Base-by-base conservation (phyloP, 2,797 vertebrate species). In the Brachyalestes nurse region DNA sequence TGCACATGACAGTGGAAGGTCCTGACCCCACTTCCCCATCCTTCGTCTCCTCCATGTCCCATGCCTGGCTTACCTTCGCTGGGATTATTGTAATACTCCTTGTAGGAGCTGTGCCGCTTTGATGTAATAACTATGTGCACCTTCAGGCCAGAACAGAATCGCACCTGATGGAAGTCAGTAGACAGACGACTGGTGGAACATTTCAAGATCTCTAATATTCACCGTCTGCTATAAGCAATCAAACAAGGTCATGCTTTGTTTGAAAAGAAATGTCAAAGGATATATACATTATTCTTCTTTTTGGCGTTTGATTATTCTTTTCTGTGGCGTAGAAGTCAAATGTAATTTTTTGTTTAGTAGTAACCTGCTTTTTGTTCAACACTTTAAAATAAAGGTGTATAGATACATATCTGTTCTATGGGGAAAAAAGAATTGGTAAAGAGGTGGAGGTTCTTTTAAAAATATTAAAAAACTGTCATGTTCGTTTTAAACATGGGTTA, bases 81-180 rank as follows among this genome's bases (percentile, higher is more conserved):
- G 45, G 87, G 91, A 93, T 93, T 92, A 90, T 90, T 90, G 87
- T 88, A 91, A 91, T 90, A 89, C 89, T 89, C 78, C 73, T 84
- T 90, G 87, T 88, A 88, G 87, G 87, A 82, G 79, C 90, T 90
- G 89, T 91, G 88, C 90, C 90, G 85, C 91, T 93, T 91, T 93
- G 89, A 92, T 92, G 84, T 90, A 90, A 91, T 92, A 91, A 90
- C 89, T 88, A 89, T 89, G 88, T 87, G 88, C 90, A 91, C 90
- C 88, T 88, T 91, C 78, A 83, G 88, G 86, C 47, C 75, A 57
- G 85, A 83, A 84, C 88, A 77, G 88, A 91, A 91, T 91, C 87
- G 85, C 82, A 86, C 75, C 83, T 80, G 88, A 88, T 85, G 87
- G 84, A 84, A 84, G 84, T 74, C 82, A 87, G 84, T 88, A 85